These are phyloP conservation scores for Nettapus auritus DNA, from an alignment of 2,113 vertebrate species.

Conservation along the genomic window DNA sequence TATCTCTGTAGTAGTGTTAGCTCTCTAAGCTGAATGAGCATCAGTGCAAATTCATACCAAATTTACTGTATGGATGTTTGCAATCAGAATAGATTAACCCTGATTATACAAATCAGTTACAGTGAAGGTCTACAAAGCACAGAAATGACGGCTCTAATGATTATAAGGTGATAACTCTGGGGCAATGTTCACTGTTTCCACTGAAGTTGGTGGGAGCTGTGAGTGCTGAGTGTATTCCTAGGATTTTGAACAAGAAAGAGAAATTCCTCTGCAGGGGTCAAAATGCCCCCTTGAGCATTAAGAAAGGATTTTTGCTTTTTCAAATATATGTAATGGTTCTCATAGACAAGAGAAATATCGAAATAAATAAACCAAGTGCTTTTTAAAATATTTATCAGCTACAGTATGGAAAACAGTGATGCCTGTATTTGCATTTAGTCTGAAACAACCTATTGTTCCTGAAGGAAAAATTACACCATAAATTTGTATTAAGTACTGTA, in stretches of 20 bases:
- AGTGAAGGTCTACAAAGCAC: constrained; percentile 55
- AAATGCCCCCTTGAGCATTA: background rate
- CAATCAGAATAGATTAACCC: constrained; percentile 56
- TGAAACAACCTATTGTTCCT: background rate
- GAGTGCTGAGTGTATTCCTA: background rate
- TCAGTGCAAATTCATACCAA: background rate
- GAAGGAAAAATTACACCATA: background rate
- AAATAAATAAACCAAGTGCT: constrained; percentile 16
- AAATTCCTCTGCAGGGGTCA: background rate
- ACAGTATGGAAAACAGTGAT: background rate
- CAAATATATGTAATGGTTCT: background rate
- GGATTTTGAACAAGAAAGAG: background rate
- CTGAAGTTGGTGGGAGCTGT: background rate
- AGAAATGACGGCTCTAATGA: constrained; percentile 43
- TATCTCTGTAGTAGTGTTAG: background rate
- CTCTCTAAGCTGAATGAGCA: background rate
- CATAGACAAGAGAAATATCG: background rate
- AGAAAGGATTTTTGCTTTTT: background rate
- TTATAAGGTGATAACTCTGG: constrained; percentile 39
- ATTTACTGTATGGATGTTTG: constrained; percentile 21
- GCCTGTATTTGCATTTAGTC: background rate
- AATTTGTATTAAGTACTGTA: constrained; percentile 56
- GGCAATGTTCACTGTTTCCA: background rate
- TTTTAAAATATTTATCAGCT: background rate
- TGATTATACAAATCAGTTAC: constrained; percentile 55